Conservation (phyloP, 2,888 invertebrate species). For the Smittia aterrima region DNA sequence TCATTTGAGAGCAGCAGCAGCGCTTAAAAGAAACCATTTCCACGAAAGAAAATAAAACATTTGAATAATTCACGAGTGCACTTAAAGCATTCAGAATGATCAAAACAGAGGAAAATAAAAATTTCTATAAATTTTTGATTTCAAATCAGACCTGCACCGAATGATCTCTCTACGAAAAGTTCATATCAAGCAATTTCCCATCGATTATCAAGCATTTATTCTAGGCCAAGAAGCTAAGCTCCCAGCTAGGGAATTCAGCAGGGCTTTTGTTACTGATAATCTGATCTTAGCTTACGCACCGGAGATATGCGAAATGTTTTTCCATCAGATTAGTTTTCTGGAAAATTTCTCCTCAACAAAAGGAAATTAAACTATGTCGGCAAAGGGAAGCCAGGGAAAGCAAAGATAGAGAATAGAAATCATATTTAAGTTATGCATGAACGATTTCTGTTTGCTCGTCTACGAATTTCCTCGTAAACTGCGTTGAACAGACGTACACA, state of each 20-base stretch:
- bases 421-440: slow-evolving; percentile 37
- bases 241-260: not conserved
- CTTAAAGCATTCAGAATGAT: not conserved
- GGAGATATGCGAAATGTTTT: not conserved
- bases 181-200: not conserved
- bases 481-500: not conserved
- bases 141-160: no score
- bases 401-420: not conserved
- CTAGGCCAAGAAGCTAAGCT: not conserved
- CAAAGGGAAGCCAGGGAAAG: not conserved
- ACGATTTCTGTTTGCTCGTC: slow-evolving; percentile 30
- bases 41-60: not conserved
- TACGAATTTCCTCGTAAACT: no score
- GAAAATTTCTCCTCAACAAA: slow-evolving; percentile 20
- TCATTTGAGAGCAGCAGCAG: not conserved
- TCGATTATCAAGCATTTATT: not conserved
- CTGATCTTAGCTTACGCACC: not conserved
- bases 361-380: slow-evolving; percentile 19
- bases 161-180: not conserved
- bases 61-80: not conserved
- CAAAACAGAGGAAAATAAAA: not conserved
- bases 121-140: not conserved
- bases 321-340: slow-evolving; percentile 10
- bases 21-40: no score
- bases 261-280: not conserved